Base-by-base conservation (phyloP, 1,140 invertebrate genomes). In the Papilio glaucus region DNA sequence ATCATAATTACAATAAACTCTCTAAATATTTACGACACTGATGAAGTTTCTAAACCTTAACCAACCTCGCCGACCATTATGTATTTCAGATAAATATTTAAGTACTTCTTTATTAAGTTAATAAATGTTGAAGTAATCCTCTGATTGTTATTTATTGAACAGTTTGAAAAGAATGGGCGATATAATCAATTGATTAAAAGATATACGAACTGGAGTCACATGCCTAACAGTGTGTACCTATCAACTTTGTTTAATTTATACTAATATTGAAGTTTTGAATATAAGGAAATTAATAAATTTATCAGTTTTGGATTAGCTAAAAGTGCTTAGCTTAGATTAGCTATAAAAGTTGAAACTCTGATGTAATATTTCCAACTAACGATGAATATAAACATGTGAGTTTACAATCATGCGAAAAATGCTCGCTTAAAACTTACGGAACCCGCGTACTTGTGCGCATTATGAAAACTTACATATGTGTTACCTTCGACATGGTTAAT, bases 401-500 rank as follows among this genome's bases (percentile, higher is more conserved):
- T 57, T 57, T 57, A 21, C 45, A 49, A 49, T 57, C 49, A 57
- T 57, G 49, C 49, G 49, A 57, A 57, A 57, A 57, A 13, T 57
- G 10, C 9, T 4, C 49, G 12, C 49, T 24, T 24, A 57, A 57
- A 57, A 57, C 49, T 26, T 57, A 57, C 49, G 49, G 49, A 26
- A 57, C 49, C 18, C 21, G 49, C 1, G 49, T 57, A 57, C 6
- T 57, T 57, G 49, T 57, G 49, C 62, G 13, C 67, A 69, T 53
- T 69, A 69, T 69, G 42, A 69, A 29, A 53, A 53, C 42, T 53
- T 9, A 67, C 62, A 10, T 29, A 69, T 15, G 21, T 29, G 67
- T 53, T 69, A 69, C 61, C 29, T 29, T 62, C 13, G 29, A 13
- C n/a, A n/a, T 29, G n/a, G n/a, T 8, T 53, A 29, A 62, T 18